A percentile compares a stretch with the other conserved stretches of the same genome.
Evolutionary conservation across 2,797 vertebrate species (phyloP).

Genomic region (Loris lydekkerianus): DNA sequence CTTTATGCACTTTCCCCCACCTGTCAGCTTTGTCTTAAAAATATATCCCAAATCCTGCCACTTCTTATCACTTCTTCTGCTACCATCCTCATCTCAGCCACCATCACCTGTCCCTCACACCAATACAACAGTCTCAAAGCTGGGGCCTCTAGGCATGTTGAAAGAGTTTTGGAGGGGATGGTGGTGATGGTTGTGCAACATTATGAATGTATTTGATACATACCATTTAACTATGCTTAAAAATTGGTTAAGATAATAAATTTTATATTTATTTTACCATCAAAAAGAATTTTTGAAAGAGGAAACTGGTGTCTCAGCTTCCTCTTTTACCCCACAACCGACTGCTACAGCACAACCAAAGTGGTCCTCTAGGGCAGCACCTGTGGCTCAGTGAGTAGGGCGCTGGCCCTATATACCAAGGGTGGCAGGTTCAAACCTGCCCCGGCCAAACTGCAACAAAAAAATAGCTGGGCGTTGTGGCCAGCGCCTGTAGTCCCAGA

Average conservation of each 20-base stretch:
- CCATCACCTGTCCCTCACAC: not conserved
- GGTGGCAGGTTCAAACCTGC: no score
- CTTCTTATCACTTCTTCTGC: not conserved
- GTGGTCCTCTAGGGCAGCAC: not conserved
- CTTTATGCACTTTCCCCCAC: not conserved
- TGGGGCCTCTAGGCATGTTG: fast-evolving
- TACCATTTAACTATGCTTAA: not conserved
- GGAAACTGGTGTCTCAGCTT: not conserved
- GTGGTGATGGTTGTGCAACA: not conserved
- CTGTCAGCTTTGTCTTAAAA: not conserved
- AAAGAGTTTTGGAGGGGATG: not conserved
- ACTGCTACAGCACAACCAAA: not conserved
- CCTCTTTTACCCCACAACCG: not conserved
- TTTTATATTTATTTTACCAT: not conserved
- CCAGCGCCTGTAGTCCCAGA: no score
- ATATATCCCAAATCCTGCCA: not conserved
- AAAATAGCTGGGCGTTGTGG: no score
- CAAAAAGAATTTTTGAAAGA: not conserved
- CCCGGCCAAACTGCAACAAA: no score
- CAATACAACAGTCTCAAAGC: not conserved
- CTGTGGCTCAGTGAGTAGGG: no score
- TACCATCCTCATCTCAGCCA: not conserved
- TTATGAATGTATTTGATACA: not conserved
- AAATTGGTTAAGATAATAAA: not conserved
- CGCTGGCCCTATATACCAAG: no score